A percentile compares a stretch with the other conserved stretches of the same genome.
phyloP scores from a whole-genome alignment of 2,797 vertebrate genomes.

The Anguilla pacifica region DNA sequence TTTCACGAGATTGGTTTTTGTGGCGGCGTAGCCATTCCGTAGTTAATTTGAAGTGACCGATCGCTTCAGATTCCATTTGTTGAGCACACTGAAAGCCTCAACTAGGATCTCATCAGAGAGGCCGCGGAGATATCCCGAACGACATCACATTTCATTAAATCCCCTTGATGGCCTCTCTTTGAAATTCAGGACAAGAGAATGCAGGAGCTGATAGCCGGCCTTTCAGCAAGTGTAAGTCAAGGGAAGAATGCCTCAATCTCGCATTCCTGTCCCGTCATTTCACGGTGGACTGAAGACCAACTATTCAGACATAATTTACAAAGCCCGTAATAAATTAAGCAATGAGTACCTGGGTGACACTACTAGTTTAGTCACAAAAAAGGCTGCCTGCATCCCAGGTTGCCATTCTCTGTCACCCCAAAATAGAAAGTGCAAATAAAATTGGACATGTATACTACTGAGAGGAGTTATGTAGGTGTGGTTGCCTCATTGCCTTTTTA shows the following conservation, averaged over 20 bases:
- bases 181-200: constrained; percentile 48
- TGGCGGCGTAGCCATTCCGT: constrained; percentile 40
- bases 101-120: constrained; percentile 35
- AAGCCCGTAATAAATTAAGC: not conserved
- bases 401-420: too few relatives aligned
- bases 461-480: not conserved
- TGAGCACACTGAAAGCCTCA: constrained; percentile 48
- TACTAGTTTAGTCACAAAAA: not conserved
- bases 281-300: constrained; percentile 7
- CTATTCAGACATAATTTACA: not conserved
- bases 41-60: constrained; percentile 49
- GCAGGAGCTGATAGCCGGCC: constrained; percentile 19
- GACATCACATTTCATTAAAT: constrained; percentile 51
- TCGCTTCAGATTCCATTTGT: constrained; percentile 50
- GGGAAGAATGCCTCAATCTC: not conserved
- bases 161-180: constrained; percentile 43
- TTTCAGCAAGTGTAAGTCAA: not conserved
- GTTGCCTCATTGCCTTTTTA: not conserved
- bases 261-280: not conserved
- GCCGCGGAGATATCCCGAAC: constrained; percentile 44
- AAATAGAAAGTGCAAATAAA: not conserved
- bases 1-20: constrained; percentile 31
- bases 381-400: not conserved
- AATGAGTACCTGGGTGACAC: not conserved
- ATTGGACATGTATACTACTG: not conserved